Conservation (phyloP, 2,113 vertebrate genomes). For the Pelvicachromis taeniatus region DNA sequence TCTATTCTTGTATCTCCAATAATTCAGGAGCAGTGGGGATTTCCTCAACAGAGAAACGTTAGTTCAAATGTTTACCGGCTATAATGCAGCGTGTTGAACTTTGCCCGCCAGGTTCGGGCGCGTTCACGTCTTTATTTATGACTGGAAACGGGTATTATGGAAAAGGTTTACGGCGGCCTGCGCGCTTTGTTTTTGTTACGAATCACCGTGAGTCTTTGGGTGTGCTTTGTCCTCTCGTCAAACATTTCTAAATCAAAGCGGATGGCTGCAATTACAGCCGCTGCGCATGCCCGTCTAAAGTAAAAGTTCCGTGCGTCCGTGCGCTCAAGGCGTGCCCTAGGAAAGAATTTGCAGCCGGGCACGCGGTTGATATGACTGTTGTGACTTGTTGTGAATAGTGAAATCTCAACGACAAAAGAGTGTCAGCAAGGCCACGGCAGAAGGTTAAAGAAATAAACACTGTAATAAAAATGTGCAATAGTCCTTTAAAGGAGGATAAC, state of each 20-base stretch:
- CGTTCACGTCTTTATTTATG: neutral
- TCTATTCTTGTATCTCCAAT: neutral
- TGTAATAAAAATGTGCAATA: neutral
- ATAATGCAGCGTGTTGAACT: conserved; percentile 51
- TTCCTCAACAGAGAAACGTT: neutral
- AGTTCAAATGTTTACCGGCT: conserved; percentile 55
- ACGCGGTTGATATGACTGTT: conserved; percentile 4
- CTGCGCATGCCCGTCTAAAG: conserved; percentile 3
- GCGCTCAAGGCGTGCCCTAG: conserved; percentile 34
- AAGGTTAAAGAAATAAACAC: neutral
- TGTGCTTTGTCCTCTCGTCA: neutral
- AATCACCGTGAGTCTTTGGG: neutral
- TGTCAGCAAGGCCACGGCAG: neutral
- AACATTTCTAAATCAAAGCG: conserved; percentile 34
- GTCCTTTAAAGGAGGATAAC: neutral
- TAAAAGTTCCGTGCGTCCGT: neutral
- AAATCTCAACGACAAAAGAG: neutral
- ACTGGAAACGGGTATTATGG: neutral
- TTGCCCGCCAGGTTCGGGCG: conserved; percentile 30
- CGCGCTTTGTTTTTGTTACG: conserved; percentile 45
- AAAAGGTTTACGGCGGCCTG: conserved; percentile 9
- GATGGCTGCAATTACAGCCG: neutral
- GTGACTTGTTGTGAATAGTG: conserved; percentile 31
- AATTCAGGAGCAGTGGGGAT: neutral
- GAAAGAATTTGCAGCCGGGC: conserved; percentile 36